Base-by-base conservation (phyloP, 2,888 invertebrate genomes). In the Sinodicranocentrus sp. region DNA sequence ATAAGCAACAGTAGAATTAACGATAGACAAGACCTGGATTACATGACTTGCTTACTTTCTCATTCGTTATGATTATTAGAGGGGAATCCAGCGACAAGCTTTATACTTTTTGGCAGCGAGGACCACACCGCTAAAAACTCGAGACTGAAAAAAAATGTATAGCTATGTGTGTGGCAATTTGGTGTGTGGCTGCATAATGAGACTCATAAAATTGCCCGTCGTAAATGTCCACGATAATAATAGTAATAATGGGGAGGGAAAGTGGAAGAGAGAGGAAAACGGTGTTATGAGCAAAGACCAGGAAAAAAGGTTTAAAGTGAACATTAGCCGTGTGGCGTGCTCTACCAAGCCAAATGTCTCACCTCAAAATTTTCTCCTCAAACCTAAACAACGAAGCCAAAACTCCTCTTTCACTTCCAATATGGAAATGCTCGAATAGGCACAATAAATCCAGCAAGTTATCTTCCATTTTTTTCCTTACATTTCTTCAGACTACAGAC, bases 171-270 rank as follows among this genome's bases (percentile, higher is more conserved):
- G 67, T 65, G 65, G 65, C 75, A 75, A 63, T 43, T 77, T 70
- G 61, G 70, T n/a, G 78, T 77, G 77, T 70, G 78, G 70, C 70
- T 78, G 78, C 61, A 70, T 78, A 78, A 78, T 78, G 78, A 78
- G 70, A 70, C 78, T 61, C 78, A 78, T 78, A 78, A 78, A 78
- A 78, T 78, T 70, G 48, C 70, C 48, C 61, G 78, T 78, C 78
- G 78, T 78, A 78, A 78, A 78, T 70, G 78, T 78, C 78, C 78
- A 61, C 78, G 70, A 78, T 78, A 78, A 78, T 78, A 78, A 78
- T 70, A 61, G 78, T 48, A 78, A 78, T 78, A 78, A 78, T 78
- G 78, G 78, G 61, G 61, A 71, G 70, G 15, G 52, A 78, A 78
- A 70, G 78, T 70, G 61, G 61, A 71, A 52, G 15, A 70, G 19